A percentile compares a stretch with the other conserved stretches of the same genome.
These are phyloP conservation scores for Horisme vitalbata DNA, from an alignment of 2,888 invertebrate species.

Conservation along the genomic window DNA sequence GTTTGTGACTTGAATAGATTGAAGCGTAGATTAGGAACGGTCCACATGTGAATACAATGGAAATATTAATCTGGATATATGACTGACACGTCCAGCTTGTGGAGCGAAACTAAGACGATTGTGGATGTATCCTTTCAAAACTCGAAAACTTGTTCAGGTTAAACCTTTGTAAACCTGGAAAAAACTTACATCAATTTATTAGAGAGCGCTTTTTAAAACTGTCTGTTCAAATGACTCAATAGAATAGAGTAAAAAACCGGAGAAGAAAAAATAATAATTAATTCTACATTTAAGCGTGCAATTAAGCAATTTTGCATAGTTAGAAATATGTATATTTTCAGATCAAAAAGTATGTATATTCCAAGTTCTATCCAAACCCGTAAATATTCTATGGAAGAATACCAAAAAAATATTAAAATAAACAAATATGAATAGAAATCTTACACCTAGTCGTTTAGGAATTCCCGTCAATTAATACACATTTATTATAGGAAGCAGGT, in stretches of 20 bases:
- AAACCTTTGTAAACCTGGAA: slow-evolving; percentile 17
- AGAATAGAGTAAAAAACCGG: too few relatives aligned
- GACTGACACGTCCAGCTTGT: slow-evolving; percentile 38
- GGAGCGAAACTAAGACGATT: slow-evolving; percentile 30
- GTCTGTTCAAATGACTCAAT: too few relatives aligned
- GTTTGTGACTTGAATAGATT: slow-evolving; percentile 35
- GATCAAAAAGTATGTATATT: too few relatives aligned
- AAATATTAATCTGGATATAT: slow-evolving; percentile 50
- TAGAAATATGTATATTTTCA: too few relatives aligned
- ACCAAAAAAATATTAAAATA: not conserved
- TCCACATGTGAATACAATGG: slow-evolving; percentile 33
- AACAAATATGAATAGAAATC: not conserved
- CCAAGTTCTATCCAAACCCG: too few relatives aligned
- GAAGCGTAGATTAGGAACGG: slow-evolving; percentile 43
- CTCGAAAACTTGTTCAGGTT: slow-evolving; percentile 15
- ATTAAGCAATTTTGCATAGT: too few relatives aligned
- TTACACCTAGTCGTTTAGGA: not conserved
- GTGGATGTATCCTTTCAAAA: slow-evolving; percentile 30
- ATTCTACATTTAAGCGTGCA: too few relatives aligned
- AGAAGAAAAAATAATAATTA: too few relatives aligned
- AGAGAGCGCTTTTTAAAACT: not conserved
- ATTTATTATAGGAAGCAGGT: slow-evolving; percentile 34
- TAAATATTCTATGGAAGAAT: not conserved
- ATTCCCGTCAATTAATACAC: slow-evolving; percentile 1
- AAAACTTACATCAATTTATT: slow-evolving; percentile 17